Conservation (phyloP, 1,140 invertebrate genomes). For the Caenorhabditis brenneri region DNA sequence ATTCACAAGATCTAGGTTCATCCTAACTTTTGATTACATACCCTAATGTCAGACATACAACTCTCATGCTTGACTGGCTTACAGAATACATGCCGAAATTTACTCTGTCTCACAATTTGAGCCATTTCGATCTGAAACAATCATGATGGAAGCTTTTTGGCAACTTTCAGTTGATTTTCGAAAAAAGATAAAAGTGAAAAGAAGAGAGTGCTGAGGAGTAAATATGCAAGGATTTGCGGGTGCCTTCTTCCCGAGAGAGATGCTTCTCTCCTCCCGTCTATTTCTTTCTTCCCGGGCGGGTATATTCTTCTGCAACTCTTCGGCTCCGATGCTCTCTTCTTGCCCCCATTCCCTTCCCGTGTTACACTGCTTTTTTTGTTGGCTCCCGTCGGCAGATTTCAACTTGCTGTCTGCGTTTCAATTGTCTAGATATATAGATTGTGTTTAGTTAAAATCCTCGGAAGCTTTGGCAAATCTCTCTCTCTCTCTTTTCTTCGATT, state of each 20-base stretch:
- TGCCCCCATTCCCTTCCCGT: neutral
- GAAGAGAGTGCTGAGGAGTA: constrained; percentile 12
- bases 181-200: constrained; percentile 15
- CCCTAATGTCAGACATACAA: constrained; percentile 96
- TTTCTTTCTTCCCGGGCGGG: neutral
- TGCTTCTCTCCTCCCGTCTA: constrained; percentile 13
- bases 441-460: constrained; percentile 23
- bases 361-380: constrained; percentile 34
- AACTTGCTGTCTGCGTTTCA: neutral
- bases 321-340: neutral
- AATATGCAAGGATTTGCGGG: constrained; percentile 38
- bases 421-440: constrained; percentile 17
- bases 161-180: neutral
- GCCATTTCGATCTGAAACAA: constrained; percentile 47
- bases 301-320: neutral
- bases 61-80: constrained; percentile 92
- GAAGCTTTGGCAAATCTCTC: constrained; percentile 21
- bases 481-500: no score
- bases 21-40: neutral
- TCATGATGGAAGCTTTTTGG: no score
- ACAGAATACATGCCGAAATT: constrained; percentile 98
- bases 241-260: constrained; percentile 17
- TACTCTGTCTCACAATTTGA: constrained; percentile 82
- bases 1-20: no score
- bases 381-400: constrained; percentile 21